Percentiles rank a stretch among this genome's conserved stretches.
These are phyloP conservation scores for Anthonomus grandis DNA, from an alignment of 1,140 invertebrate genomes.

Conservation along the genomic window DNA sequence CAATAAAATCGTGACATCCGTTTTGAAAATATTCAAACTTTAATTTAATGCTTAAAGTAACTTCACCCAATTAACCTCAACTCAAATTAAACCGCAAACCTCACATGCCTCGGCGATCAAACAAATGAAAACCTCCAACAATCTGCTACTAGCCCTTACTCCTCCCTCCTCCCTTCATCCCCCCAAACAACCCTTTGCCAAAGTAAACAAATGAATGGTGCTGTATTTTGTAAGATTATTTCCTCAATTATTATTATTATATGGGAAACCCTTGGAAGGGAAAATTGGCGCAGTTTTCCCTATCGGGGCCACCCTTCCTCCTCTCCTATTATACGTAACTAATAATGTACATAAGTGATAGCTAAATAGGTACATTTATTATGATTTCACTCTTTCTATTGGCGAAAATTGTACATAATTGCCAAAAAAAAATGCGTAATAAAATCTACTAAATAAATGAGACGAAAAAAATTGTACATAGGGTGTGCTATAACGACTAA, in stretches of 20 bases:
- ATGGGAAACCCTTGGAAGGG: background rate
- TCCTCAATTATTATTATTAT: conserved; percentile 3
- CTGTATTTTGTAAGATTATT: conserved; percentile 22
- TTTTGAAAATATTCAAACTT: conserved; percentile 1
- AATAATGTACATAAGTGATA: conserved; percentile 3
- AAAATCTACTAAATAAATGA: conserved; percentile 22
- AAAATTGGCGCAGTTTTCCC: background rate
- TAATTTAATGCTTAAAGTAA: background rate
- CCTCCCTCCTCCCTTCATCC: too few species aligned
- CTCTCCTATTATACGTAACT: background rate
- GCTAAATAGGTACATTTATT: conserved; percentile 4
- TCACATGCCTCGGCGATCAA: too few species aligned
- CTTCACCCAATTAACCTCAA: too few species aligned
- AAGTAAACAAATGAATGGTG: conserved; percentile 27
- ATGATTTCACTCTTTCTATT: conserved; percentile 11
- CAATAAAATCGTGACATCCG: background rate
- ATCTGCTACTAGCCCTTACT: conserved; percentile 16
- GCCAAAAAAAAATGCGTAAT: conserved; percentile 22
- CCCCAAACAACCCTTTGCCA: conserved; percentile 14
- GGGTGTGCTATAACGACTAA: too few species aligned
- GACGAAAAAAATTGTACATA: too few species aligned
- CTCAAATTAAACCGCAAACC: too few species aligned
- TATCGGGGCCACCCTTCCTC: background rate
- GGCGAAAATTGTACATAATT: conserved; percentile 21
- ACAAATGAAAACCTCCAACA: conserved; percentile 6